Conservation (phyloP, 2,113 vertebrate species). For the Myotis lucifugus region DNA sequence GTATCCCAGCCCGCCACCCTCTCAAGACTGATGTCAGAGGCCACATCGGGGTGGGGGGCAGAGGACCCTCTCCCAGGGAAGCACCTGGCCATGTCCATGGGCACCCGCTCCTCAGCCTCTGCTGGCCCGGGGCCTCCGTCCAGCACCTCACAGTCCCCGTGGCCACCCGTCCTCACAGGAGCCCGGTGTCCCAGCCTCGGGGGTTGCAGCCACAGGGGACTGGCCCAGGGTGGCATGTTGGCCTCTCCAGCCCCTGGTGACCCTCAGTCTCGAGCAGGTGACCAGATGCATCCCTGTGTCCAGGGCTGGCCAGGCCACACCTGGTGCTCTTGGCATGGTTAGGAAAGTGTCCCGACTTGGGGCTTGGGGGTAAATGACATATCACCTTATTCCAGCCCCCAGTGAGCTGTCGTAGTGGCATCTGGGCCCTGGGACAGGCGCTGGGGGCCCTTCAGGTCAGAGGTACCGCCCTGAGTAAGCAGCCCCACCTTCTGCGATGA, state of each 20-base stretch:
- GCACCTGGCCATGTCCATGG: not conserved
- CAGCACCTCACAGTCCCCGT: accelerated
- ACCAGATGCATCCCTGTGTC: accelerated
- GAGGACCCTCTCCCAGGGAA: not conserved
- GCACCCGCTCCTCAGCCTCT: no score
- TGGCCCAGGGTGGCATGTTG: not conserved
- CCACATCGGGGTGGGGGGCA: not conserved
- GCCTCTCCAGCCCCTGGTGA: not conserved
- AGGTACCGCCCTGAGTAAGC: not conserved
- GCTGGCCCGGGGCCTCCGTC: accelerated
- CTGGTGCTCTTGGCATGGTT: not conserved
- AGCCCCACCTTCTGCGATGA: not conserved
- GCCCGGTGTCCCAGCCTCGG: not conserved
- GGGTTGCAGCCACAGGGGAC: not conserved
- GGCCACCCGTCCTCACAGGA: not conserved
- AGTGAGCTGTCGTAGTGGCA: not conserved
- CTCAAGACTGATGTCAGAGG: not conserved
- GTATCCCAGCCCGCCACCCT: not conserved
- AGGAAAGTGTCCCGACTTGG: not conserved
- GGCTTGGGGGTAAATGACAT: no score
- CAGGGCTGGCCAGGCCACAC: not conserved
- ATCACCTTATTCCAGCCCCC: not conserved
- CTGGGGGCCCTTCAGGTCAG: not conserved
- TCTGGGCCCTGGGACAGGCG: not conserved
- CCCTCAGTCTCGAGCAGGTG: not conserved